phyloP scores from a whole-genome alignment of 2,113 vertebrate genomes.

The Osmerus eperlanus region DNA sequence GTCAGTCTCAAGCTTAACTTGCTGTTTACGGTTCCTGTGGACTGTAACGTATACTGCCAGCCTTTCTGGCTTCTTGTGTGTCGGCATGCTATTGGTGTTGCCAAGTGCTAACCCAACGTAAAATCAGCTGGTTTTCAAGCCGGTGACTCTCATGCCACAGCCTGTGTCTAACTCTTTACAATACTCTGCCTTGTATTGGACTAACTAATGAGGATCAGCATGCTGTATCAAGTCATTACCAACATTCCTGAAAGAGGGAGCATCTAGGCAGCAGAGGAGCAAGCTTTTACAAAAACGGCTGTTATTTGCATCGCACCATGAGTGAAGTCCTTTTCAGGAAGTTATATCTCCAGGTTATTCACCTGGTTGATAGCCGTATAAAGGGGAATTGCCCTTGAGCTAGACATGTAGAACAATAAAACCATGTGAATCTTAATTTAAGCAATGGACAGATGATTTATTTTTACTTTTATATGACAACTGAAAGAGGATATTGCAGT shows the following conservation, averaged over 20 bases:
- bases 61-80: background rate
- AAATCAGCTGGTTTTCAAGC: slow-evolving; percentile 44
- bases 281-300: background rate
- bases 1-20: background rate
- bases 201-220: slow-evolving; percentile 53
- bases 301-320: background rate
- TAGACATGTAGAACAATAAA: background rate
- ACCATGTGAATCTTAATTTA: background rate
- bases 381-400: background rate
- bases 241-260: slow-evolving; percentile 24
- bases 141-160: slow-evolving; percentile 32
- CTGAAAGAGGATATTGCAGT: no score
- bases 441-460: background rate
- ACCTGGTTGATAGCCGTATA: background rate
- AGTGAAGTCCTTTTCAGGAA: background rate
- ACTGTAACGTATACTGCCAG: slow-evolving; percentile 9
- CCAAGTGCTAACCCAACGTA: slow-evolving; percentile 16
- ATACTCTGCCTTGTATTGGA: slow-evolving; percentile 58
- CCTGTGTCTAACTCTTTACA: slow-evolving; percentile 35
- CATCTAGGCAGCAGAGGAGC: slow-evolving; percentile 13
- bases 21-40: slow-evolving; percentile 1
- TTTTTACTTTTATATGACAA: background rate
- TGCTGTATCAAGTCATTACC: slow-evolving; percentile 49
- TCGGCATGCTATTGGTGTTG: slow-evolving; percentile 16
- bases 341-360: background rate